These are phyloP conservation scores for Lepisosteus oculatus DNA, from an alignment of 2,113 vertebrate genomes.

Conservation along the genomic window DNA sequence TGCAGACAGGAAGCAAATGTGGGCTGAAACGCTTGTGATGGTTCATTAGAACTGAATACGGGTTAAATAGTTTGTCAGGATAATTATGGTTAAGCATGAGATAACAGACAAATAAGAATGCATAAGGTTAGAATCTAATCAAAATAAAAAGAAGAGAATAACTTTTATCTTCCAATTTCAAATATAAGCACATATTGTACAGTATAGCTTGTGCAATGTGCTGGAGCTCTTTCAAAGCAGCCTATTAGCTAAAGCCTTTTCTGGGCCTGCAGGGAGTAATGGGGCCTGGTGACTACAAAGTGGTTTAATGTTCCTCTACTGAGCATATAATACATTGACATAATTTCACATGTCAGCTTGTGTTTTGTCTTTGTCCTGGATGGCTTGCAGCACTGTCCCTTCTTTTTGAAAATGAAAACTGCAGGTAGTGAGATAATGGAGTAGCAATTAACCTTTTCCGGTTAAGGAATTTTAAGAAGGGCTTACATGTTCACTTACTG, in stretches of 20 bases:
- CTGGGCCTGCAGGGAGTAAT: not conserved
- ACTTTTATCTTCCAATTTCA: too few relatives aligned
- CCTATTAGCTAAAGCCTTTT: not conserved
- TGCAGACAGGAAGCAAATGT: too few relatives aligned
- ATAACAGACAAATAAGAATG: too few relatives aligned
- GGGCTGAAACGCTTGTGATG: too few relatives aligned
- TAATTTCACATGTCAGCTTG: not conserved
- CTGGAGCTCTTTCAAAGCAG: not conserved
- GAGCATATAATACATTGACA: not conserved
- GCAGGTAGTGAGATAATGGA: slow-evolving; percentile 42
- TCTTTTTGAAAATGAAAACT: slow-evolving; percentile 23
- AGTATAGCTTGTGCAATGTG: not conserved
- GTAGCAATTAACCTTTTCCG: slow-evolving; percentile 61
- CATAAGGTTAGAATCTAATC: too few relatives aligned
- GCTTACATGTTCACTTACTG: slow-evolving; percentile 38
- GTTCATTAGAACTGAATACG: too few relatives aligned
- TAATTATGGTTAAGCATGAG: too few relatives aligned
- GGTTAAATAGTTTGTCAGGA: too few relatives aligned
- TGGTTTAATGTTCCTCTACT: not conserved
- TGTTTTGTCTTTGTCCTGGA: not conserved
- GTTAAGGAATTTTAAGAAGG: slow-evolving; percentile 56
- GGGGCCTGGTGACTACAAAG: not conserved
- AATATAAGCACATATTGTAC: not conserved
- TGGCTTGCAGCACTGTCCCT: not conserved
- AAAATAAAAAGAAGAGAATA: too few relatives aligned